A percentile compares a stretch with the other conserved stretches of the same genome.
These are phyloP conservation scores for Periophthalmus magnuspinnatus DNA, from an alignment of 2,797 vertebrate genomes.

Conservation along the genomic window DNA sequence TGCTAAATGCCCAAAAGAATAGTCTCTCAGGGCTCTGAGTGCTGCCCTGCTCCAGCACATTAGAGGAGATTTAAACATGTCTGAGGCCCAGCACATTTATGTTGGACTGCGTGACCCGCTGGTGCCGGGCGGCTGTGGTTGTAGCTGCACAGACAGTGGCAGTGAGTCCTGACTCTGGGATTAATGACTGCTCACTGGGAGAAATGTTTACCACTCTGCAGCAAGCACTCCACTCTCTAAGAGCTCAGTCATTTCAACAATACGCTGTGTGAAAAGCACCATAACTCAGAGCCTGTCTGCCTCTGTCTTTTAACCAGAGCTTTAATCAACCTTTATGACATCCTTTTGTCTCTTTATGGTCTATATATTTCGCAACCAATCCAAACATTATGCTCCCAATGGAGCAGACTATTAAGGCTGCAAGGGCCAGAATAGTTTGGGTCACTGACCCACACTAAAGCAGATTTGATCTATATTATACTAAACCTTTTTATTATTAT, in stretches of 20 bases:
- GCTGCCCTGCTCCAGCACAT: constrained; percentile 29
- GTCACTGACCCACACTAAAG: constrained; percentile 81
- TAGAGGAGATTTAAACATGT: constrained; percentile 59
- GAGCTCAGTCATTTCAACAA: constrained; percentile 83
- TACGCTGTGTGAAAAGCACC: constrained; percentile 76
- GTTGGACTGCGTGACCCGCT: constrained; percentile 60
- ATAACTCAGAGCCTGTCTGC: constrained; percentile 81
- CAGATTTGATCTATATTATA: constrained; percentile 78
- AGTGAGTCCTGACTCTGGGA: constrained; percentile 69
- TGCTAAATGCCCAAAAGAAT: not conserved
- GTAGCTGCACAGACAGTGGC: constrained; percentile 65
- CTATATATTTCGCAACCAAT: constrained; percentile 83
- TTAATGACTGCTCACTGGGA: constrained; percentile 78
- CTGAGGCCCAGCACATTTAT: constrained; percentile 52
- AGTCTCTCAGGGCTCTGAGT: constrained; percentile 7
- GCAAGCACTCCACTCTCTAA: constrained; percentile 71
- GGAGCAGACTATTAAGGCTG: constrained; percentile 77
- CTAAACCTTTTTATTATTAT: constrained; percentile 75
- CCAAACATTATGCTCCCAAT: constrained; percentile 80
- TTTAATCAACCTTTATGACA: constrained; percentile 87
- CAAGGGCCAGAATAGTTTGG: constrained; percentile 77
- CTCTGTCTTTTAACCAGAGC: constrained; percentile 81
- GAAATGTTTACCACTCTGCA: constrained; percentile 78
- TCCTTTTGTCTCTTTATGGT: constrained; percentile 85
- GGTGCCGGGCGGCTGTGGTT: constrained; percentile 75